Percentiles rank a stretch among this genome's conserved stretches.
Evolutionary conservation across 2,797 vertebrate species (phyloP).

Genomic region (Lepilemur septentrionalis): DNA sequence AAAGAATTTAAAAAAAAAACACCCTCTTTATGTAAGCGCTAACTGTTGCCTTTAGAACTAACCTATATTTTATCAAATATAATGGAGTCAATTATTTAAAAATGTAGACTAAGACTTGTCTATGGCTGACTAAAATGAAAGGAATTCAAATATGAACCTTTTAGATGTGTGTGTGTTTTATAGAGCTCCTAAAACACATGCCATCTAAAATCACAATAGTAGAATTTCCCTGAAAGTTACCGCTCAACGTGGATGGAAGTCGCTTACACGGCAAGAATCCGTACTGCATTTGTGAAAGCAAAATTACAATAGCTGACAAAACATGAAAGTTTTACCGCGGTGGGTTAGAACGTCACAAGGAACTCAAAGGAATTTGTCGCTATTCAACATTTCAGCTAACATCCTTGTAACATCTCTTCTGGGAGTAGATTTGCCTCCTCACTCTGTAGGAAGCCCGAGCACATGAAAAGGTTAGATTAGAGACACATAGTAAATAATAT

Average conservation of each 20-base stretch:
- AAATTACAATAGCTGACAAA: slow-evolving; percentile 89
- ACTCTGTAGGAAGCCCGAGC: slow-evolving; percentile 78
- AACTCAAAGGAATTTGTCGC: slow-evolving; percentile 84
- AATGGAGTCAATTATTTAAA: slow-evolving; percentile 83
- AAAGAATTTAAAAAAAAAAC: background rate
- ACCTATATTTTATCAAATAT: slow-evolving; percentile 80
- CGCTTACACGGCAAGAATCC: slow-evolving; percentile 82
- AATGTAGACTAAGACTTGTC: slow-evolving; percentile 78
- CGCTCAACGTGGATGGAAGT: slow-evolving; percentile 80
- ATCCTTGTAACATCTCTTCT: slow-evolving; percentile 78
- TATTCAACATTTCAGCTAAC: slow-evolving; percentile 85
- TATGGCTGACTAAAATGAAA: slow-evolving; percentile 81
- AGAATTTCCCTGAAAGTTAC: slow-evolving; percentile 81
- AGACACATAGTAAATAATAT: slow-evolving; percentile 83
- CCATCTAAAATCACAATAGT: slow-evolving; percentile 80
- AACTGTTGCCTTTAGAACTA: slow-evolving; percentile 75
- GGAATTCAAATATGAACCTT: slow-evolving; percentile 79
- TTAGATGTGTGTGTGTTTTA: slow-evolving; percentile 77
- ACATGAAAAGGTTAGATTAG: slow-evolving; percentile 80
- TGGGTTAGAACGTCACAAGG: slow-evolving; percentile 82
- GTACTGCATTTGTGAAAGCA: slow-evolving; percentile 85
- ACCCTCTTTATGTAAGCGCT: slow-evolving; percentile 73
- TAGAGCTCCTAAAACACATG: slow-evolving; percentile 79
- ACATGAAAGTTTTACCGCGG: slow-evolving; percentile 85
- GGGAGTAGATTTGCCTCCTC: slow-evolving; percentile 84